Percentiles rank a stretch among this genome's conserved stretches.
phyloP scores from a whole-genome alignment of 1,140 invertebrate species.

The Euborellia annulipes region DNA sequence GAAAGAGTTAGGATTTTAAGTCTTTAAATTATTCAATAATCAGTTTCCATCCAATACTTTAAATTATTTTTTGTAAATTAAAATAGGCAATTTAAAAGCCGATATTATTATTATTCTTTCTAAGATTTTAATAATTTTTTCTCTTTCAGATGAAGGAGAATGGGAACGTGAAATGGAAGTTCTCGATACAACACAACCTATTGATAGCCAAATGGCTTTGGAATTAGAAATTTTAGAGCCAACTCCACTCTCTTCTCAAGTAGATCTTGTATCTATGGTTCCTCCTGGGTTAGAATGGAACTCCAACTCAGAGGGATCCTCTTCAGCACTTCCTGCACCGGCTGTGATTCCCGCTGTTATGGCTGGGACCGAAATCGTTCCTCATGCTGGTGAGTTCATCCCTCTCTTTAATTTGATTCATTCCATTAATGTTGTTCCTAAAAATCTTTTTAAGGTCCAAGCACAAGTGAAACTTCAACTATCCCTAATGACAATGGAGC shows the following conservation, averaged over 20 bases:
- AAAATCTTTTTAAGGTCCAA: too few relatives aligned
- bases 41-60: too few relatives aligned
- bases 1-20: too few relatives aligned
- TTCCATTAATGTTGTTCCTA: not conserved
- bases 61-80: too few relatives aligned
- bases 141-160: not conserved
- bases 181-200: not conserved
- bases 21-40: too few relatives aligned
- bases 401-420: constrained; percentile 3
- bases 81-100: too few relatives aligned
- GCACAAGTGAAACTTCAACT: too few relatives aligned
- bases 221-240: too few relatives aligned
- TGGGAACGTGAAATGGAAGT: not conserved
- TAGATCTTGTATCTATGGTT: not conserved
- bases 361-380: constrained; percentile 37
- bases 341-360: constrained; percentile 25
- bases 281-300: not conserved
- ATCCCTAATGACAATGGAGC: too few relatives aligned
- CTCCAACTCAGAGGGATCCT: constrained; percentile 15
- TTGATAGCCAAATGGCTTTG: constrained; percentile 5
- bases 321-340: constrained; percentile 19
- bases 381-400: constrained; percentile 1
- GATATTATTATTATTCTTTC: too few relatives aligned
- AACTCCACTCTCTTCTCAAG: not conserved
- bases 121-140: too few relatives aligned